A percentile compares a stretch with the other conserved stretches of the same genome.
phyloP scores from a whole-genome alignment of 1,140 invertebrate genomes.

The Pollicipes pollicipes region DNA sequence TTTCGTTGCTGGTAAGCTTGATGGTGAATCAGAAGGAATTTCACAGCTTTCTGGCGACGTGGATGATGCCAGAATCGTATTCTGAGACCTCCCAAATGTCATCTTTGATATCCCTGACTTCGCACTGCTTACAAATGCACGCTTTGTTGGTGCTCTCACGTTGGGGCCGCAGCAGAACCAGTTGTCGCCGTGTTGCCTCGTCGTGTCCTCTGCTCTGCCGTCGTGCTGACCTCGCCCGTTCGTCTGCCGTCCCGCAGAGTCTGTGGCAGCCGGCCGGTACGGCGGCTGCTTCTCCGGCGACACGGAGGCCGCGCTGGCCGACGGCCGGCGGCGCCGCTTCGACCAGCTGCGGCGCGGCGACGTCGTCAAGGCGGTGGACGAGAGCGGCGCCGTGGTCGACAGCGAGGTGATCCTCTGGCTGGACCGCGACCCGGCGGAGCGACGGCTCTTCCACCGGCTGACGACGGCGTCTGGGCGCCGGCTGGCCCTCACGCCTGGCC shows the following conservation, averaged over 20 bases:
- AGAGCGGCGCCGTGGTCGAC: constrained; percentile 21
- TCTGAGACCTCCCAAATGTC: too few species aligned
- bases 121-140: too few species aligned
- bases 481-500: constrained; percentile 27
- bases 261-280: not conserved
- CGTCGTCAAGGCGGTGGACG: constrained; percentile 9
- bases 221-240: too few species aligned
- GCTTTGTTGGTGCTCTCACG: too few species aligned
- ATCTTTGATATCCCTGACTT: too few species aligned
- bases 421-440: constrained; percentile 22
- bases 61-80: too few species aligned
- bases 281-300: not conserved
- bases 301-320: not conserved
- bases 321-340: not conserved
- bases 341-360: not conserved
- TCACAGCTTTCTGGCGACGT: too few species aligned
- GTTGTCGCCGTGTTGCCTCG: too few species aligned
- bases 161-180: too few species aligned
- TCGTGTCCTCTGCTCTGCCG: too few species aligned
- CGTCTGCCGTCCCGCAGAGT: not conserved
- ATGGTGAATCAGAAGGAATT: too few species aligned
- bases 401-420: constrained; percentile 29
- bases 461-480: constrained; percentile 21
- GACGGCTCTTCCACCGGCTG: constrained; percentile 20
- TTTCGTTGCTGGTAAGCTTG: too few species aligned